Conservation (phyloP, 2,888 invertebrate species). For the Conchocele bisecta region DNA sequence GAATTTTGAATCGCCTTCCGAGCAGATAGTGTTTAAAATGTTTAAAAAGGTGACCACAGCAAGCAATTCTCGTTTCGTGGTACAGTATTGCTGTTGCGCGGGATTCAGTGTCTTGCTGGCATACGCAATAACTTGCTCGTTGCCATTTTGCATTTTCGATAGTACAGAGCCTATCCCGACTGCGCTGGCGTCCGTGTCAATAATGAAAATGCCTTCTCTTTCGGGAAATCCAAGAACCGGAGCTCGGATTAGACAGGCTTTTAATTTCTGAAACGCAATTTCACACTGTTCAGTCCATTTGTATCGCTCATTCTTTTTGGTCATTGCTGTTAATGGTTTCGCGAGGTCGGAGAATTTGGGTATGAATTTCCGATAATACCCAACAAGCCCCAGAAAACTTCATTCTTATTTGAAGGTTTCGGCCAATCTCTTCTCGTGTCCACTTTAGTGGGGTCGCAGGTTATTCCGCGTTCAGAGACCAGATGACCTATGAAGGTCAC, state of each 20-base stretch:
- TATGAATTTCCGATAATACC: slow-evolving; percentile 27
- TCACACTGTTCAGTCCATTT: slow-evolving; percentile 24
- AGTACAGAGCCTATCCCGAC: slow-evolving; percentile 56
- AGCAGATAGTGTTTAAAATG: slow-evolving; percentile 56
- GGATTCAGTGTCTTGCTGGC: slow-evolving; percentile 40
- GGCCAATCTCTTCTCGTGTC: slow-evolving; percentile 22
- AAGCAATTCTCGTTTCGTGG: slow-evolving; percentile 47
- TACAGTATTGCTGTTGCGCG: slow-evolving; percentile 43
- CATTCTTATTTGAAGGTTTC: slow-evolving; percentile 1
- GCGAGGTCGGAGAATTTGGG: slow-evolving; percentile 7
- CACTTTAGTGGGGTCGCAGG: slow-evolving; percentile 19
- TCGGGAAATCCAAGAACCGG: slow-evolving; percentile 29
- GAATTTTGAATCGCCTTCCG: slow-evolving; percentile 45
- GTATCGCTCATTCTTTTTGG: slow-evolving; percentile 19
- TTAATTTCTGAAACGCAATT: slow-evolving; percentile 28
- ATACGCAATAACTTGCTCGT: slow-evolving; percentile 55
- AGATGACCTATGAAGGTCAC: slow-evolving; percentile 31
- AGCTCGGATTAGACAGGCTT: not conserved
- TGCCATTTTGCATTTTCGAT: slow-evolving; percentile 48
- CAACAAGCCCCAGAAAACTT: slow-evolving; percentile 9
- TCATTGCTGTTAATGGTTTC: slow-evolving; percentile 16
- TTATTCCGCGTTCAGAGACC: slow-evolving; percentile 20
- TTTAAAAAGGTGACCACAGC: slow-evolving; percentile 56
- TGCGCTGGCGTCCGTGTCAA: slow-evolving; percentile 58
- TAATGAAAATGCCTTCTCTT: slow-evolving; percentile 23